Conservation (phyloP, 2,113 vertebrate species). For the Struthio camelus region DNA sequence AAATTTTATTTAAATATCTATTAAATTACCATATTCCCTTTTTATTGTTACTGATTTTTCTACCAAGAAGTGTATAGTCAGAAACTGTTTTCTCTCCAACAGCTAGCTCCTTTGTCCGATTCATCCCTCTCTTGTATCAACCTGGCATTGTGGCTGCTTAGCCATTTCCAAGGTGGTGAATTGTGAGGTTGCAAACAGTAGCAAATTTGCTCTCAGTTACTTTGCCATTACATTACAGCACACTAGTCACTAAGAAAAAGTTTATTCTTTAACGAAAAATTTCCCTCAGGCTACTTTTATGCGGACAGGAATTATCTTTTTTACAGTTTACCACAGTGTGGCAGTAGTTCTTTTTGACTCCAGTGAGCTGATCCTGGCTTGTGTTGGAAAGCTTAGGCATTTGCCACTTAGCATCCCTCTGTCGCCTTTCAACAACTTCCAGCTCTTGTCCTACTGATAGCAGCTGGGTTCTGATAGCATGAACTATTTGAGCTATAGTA, state of each 20-base stretch:
- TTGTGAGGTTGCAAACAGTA: not conserved
- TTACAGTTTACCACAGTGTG: not conserved
- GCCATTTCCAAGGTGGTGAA: not conserved
- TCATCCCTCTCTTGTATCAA: not conserved
- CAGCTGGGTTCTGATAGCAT: not conserved
- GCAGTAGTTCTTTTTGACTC: not conserved
- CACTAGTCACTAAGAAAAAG: not conserved
- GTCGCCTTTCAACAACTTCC: not conserved
- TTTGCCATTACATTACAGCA: not conserved
- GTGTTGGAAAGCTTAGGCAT: not conserved
- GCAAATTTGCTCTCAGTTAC: not conserved
- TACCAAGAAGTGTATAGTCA: not conserved
- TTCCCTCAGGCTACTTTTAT: not conserved
- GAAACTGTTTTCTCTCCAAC: not conserved
- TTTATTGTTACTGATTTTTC: not conserved
- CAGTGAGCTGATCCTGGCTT: not conserved
- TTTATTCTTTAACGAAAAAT: not conserved
- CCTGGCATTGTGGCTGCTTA: fast-evolving
- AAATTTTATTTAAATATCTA: not conserved
- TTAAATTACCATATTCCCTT: not conserved
- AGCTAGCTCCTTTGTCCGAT: not conserved
- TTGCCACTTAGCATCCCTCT: not conserved
- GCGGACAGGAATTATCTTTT: not conserved
- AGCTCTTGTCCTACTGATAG: not conserved
- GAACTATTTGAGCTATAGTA: not conserved